Conservation (phyloP, 2,888 invertebrate genomes). For the Pristionchus maxplancki region DNA sequence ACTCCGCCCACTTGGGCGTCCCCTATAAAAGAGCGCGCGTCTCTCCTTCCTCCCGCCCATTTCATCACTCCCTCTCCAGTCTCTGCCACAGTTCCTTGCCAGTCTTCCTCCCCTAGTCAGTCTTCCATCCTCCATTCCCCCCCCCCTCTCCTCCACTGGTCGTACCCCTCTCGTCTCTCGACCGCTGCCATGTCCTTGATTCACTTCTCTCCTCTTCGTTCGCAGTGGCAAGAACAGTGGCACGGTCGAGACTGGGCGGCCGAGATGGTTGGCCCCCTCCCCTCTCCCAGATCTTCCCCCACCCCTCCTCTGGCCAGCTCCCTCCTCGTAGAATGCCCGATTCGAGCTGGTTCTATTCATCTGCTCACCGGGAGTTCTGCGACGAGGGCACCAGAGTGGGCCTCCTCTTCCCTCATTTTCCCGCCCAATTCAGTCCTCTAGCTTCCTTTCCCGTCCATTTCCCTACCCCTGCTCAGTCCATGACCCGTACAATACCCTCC, state of each 20-base stretch:
- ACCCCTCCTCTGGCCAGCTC: background rate
- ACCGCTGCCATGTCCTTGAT: conserved; percentile 22
- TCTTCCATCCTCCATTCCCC: background rate
- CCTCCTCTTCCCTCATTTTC: background rate
- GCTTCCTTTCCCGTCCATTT: background rate
- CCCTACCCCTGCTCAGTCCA: too few species aligned
- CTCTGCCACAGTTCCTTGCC: background rate
- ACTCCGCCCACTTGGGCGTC: conserved; percentile 18
- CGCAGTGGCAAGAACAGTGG: conserved; percentile 33
- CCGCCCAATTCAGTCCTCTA: background rate
- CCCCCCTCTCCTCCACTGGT: background rate
- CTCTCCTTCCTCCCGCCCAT: background rate
- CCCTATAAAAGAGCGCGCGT: background rate
- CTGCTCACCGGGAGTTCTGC: conserved; percentile 40
- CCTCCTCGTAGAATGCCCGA: conserved; percentile 4
- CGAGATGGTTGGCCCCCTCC: background rate
- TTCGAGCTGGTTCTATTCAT: background rate
- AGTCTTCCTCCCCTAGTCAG: background rate
- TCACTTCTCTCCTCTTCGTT: background rate
- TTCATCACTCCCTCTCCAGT: background rate
- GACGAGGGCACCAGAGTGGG: conserved; percentile 3
- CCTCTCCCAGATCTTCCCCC: background rate
- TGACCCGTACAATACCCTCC: too few species aligned
- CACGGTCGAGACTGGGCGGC: conserved; percentile 11
- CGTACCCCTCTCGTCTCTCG: background rate